Evolutionary conservation across 2,888 invertebrate species (phyloP), one percentile per base, ranked within the genome.

Genomic region (Flabesymbios commensalis): DNA sequence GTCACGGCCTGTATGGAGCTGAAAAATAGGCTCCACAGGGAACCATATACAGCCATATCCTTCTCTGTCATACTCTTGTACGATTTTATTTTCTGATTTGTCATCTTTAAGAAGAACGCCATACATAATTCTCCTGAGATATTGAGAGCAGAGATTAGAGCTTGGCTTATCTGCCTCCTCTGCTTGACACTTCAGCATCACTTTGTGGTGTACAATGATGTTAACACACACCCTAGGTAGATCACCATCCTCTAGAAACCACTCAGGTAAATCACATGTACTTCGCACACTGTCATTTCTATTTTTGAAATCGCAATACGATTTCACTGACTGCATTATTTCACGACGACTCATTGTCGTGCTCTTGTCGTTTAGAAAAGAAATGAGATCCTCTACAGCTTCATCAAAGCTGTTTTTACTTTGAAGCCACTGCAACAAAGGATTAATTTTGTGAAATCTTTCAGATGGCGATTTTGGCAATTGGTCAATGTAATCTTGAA

Each of bases 201-300:
- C 70, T 31, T 77, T 65, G 39, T 78, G 79, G 4, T 76, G 61
- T 31, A 74, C 64, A 3, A 73, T 53, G 2, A 72, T 74, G 71
- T 82, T 82, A n/a, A 91, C 86, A 71, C 90, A 88, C 63, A 86
- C 85, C 7, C 88, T 84, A 0, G 91, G 88, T 67, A 90, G 86
- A 43, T 83, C n/a, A n/a, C n/a, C n/a, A n/a, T n/a, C n/a, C n/a
- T n/a, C n/a, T n/a, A n/a, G n/a, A n/a, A n/a, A n/a, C n/a, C n/a
- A n/a, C n/a, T n/a, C n/a, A n/a, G n/a, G n/a, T n/a, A n/a, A n/a
- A n/a, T n/a, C n/a, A n/a, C n/a, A n/a, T n/a, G n/a, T n/a, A n/a
- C n/a, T n/a, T n/a, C n/a, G n/a, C n/a, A n/a, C n/a, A n/a, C n/a
- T n/a, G n/a, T n/a, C n/a, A n/a, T n/a, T n/a, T n/a, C n/a, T n/a